Conservation (phyloP, 2,113 vertebrate genomes). For the Microcebus tavaratra region DNA sequence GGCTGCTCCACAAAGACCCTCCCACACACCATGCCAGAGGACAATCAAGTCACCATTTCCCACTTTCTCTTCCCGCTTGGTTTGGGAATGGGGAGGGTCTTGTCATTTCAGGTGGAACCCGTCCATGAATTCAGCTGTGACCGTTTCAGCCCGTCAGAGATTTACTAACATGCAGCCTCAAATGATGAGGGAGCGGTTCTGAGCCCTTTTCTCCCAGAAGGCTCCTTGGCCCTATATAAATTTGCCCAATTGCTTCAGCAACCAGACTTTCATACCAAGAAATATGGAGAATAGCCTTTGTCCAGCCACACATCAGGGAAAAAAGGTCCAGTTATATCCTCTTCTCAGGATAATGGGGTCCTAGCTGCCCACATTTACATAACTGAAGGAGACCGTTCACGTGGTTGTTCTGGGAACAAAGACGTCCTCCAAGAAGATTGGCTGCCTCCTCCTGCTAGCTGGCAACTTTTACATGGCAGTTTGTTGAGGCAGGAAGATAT, state of each 20-base stretch:
- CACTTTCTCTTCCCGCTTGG: background rate
- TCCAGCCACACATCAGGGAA: background rate
- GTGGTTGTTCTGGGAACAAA: background rate
- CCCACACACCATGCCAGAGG: background rate
- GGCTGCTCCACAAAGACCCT: background rate
- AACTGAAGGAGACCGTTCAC: background rate
- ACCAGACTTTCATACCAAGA: background rate
- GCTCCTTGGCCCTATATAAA: background rate
- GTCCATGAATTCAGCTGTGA: background rate
- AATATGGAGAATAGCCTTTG: background rate
- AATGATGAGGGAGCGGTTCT: background rate
- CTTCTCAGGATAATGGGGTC: background rate
- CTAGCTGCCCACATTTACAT: background rate
- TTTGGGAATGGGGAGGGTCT: too few relatives aligned
- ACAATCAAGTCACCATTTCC: background rate
- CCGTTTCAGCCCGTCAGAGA: background rate
- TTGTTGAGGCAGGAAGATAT: constrained; percentile 3
- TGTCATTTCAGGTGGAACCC: background rate
- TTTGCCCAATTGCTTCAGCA: background rate
- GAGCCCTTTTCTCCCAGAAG: background rate
- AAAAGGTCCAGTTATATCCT: background rate
- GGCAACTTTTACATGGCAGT: constrained; percentile 44
- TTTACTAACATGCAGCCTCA: background rate
- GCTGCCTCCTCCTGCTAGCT: background rate
- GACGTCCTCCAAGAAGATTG: background rate